A percentile compares a stretch with the other conserved stretches of the same genome.
Evolutionary conservation across 2,888 invertebrate species (phyloP).

Genomic region (Nysson spinosus): DNA sequence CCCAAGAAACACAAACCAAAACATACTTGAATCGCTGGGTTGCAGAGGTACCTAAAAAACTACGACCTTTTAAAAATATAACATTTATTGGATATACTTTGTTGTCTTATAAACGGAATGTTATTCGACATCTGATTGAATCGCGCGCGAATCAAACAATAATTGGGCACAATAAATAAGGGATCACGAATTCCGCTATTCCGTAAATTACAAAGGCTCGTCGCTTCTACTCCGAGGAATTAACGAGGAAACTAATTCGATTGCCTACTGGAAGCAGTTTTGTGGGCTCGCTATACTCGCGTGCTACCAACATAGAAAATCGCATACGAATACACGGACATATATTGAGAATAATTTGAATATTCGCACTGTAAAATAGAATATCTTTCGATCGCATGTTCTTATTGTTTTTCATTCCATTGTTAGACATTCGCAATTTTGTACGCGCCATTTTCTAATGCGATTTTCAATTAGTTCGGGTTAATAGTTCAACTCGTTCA

Average conservation of each 20-base stretch:
- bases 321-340: not conserved
- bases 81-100: conserved; percentile 59
- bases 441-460: too few species aligned
- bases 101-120: conserved; percentile 45
- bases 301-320: conserved; percentile 12
- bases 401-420: too few species aligned
- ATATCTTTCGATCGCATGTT: too few species aligned
- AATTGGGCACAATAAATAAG: conserved; percentile 26
- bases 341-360: not conserved
- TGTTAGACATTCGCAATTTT: too few species aligned
- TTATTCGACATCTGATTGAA: conserved; percentile 28
- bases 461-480: too few species aligned
- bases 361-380: not conserved
- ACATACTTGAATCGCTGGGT: too few species aligned
- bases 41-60: not conserved
- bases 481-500: too few species aligned
- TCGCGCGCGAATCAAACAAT: conserved; percentile 16
- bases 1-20: too few species aligned
- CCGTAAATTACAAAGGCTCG: conserved; percentile 35
- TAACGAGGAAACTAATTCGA: conserved; percentile 10
- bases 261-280: not conserved
- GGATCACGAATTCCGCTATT: conserved; percentile 16
- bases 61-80: conserved; percentile 59
- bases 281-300: not conserved
- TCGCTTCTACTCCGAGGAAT: conserved; percentile 10